These are phyloP conservation scores for Drosophila falleni DNA, from an alignment of 2,888 invertebrate species.

Conservation along the genomic window DNA sequence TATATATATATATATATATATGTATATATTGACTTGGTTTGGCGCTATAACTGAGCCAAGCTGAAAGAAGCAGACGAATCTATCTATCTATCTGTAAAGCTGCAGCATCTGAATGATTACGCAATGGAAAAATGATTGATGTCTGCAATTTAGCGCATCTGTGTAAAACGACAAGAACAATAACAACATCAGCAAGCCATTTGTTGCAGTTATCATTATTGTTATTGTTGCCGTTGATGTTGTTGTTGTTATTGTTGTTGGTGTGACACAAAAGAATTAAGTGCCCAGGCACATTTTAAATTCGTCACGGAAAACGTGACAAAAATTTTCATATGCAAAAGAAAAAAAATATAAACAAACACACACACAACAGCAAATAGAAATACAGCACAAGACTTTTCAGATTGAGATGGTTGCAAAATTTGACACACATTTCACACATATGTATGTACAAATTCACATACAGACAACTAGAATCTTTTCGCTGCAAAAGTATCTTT, in stretches of 20 bases:
- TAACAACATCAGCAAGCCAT: slow-evolving; percentile 12
- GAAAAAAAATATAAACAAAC: slow-evolving; percentile 20
- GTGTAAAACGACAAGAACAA: slow-evolving; percentile 67
- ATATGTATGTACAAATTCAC: slow-evolving; percentile 23
- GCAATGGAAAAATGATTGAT: slow-evolving; percentile 76
- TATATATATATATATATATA: not conserved
- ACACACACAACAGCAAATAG: slow-evolving; percentile 32
- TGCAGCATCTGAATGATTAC: slow-evolving; percentile 59
- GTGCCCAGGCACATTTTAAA: slow-evolving; percentile 79
- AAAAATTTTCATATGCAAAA: slow-evolving; percentile 76
- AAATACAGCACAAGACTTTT: slow-evolving; percentile 42
- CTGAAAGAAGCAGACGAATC: slow-evolving; percentile 42
- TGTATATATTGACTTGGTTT: slow-evolving; percentile 15
- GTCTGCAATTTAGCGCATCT: slow-evolving; percentile 80
- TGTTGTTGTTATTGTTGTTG: slow-evolving; percentile 34
- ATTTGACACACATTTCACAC: slow-evolving; percentile 78
- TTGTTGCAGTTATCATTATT: slow-evolving; percentile 30
- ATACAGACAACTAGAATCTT: slow-evolving; percentile 55
- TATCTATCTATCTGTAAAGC: slow-evolving; percentile 14
- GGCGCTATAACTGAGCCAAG: slow-evolving; percentile 49
- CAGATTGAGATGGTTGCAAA: slow-evolving; percentile 71
- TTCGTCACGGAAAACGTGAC: slow-evolving; percentile 81
- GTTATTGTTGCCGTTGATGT: slow-evolving; percentile 24
- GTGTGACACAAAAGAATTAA: slow-evolving; percentile 73
- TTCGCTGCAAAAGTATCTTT: slow-evolving; percentile 25